Evolutionary conservation across 2,888 invertebrate species (phyloP), one percentile per base, ranked within the genome.

Genomic region (Sarcophaga subvicina): DNA sequence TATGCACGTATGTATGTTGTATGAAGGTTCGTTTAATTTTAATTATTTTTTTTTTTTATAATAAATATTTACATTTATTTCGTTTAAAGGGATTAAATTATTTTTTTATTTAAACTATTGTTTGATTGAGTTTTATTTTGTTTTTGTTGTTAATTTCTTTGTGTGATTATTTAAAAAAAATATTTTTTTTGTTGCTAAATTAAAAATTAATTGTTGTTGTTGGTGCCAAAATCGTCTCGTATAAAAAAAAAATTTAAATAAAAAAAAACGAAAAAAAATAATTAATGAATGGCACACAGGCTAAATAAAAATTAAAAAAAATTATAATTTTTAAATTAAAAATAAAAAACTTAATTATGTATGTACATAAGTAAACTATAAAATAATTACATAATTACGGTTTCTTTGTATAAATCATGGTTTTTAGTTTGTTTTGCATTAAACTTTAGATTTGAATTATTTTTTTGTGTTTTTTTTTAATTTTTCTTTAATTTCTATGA

Each of bases 361-460:
- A 37, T 71, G 25, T 66, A 66, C 11, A 54, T 17, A 54, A 14
- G 17, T 3, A 12, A 67, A 20, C 62, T 72, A 63, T 5, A 54
- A 54, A 76, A 20, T 62, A 67, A 63, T 47, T 49, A 17, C 66
- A 70, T 37, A n/a, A 54, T 54, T 54, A 76, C 3, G 59, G 66
- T 37, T 76, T 63, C 22, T 75, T 62, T 71, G 22, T 80, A 66
- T 60, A 80, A 25, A 37, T 69, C 67, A 79, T 8, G 37, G 37
- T 37, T 70, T 84, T 84, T 82, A 87, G 87, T 87, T 87, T 84
- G 81, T 87, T 87, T 87, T 87, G 84, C 79, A 75, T 62, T 81
- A 79, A 67, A 66, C 77, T 73, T 72, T 47, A 73, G 4, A 54
- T 54, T 54, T 54, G 5, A 17, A 54, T 54, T 54, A 4, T 54